Percentiles rank a stretch among this genome's conserved stretches.
Evolutionary conservation across 2,888 invertebrate genomes (phyloP).

Genomic region (Scaptomyza caliginosa): DNA sequence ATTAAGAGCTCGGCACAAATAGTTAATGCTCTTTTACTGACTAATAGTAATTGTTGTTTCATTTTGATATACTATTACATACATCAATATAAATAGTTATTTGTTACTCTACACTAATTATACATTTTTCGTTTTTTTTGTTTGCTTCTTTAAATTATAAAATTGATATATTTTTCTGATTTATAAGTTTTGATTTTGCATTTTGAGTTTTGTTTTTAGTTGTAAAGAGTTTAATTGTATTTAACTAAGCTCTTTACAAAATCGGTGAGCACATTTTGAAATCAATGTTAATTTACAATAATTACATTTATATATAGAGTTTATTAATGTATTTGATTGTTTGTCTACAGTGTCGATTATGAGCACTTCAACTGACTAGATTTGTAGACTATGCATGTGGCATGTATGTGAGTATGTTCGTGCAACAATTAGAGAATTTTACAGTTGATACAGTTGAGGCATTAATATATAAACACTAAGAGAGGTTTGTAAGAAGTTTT

Average conservation of each 20-base stretch:
- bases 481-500: not conserved
- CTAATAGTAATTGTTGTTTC: conserved; percentile 59
- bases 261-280: conserved; percentile 70
- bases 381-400: conserved; percentile 36
- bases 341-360: conserved; percentile 24
- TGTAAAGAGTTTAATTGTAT: not conserved
- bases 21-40: conserved; percentile 65
- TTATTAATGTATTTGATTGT: conserved; percentile 14
- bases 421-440: too few relatives aligned
- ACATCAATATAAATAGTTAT: conserved; percentile 43
- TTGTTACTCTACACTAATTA: conserved; percentile 7
- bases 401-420: conserved; percentile 4
- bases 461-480: conserved; percentile 4
- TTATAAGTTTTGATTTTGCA: conserved; percentile 36
- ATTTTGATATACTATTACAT: conserved; percentile 29
- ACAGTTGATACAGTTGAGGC: too few relatives aligned
- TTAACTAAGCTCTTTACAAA: conserved; percentile 50
- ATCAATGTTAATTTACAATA: conserved; percentile 39
- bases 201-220: not conserved
- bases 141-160: conserved; percentile 53
- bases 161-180: conserved; percentile 37
- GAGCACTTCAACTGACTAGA: conserved; percentile 57
- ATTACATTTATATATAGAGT: conserved; percentile 17
- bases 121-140: conserved; percentile 31
- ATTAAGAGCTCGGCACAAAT: conserved; percentile 64